Base-by-base conservation (phyloP, 2,113 vertebrate genomes). In the Chauna torquata region DNA sequence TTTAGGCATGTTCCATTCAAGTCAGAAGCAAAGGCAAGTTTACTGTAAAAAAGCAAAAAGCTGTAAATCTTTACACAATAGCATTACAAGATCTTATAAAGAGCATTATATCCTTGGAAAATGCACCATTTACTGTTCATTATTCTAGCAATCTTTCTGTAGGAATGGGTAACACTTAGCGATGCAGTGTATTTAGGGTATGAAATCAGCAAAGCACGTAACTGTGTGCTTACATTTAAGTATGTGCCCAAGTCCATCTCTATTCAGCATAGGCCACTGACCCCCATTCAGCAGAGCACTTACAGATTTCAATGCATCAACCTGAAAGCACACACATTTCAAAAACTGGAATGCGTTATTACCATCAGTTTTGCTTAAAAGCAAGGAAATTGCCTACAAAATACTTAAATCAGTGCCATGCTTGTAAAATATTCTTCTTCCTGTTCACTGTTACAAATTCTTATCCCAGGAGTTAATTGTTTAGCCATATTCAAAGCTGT, bases 321-420 rank as follows among this genome's bases (percentile, higher is more conserved):
- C 36, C 66, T 80, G 25, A 64, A 34, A 22, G 11, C 78, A 28
- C 34, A 38, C 11, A 6, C 44, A 4, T 27, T 5, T 8, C 58
- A 61, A 57, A 57, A 88, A 50, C 40, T 61, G 54, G 49, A 57
- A 30, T 0, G 0, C 3, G 11, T 32, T 52, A 71, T 42, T 70
- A 58, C 24, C 54, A 57, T 44, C 58, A 12, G 78, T 18, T 76
- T 44, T n/a, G 47, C 90, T 80, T 85, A 88, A 94, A 93, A 90
- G 89, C 94, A 80, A 80, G 14, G 38, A 93, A 90, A 93, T 80
- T 30, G 32, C 78, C 61, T 74, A 11, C 28, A 64, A 90, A 96
- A 42, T 75, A 36, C 85, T 88, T 92, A 90, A 62, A 88, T 80
- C 68, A 66, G 40, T 57, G 69, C 5, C 65, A 16, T 82, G 61